These are phyloP conservation scores for Oncorhynchus kisutch DNA, from an alignment of 2,113 vertebrate species.

Conservation along the genomic window DNA sequence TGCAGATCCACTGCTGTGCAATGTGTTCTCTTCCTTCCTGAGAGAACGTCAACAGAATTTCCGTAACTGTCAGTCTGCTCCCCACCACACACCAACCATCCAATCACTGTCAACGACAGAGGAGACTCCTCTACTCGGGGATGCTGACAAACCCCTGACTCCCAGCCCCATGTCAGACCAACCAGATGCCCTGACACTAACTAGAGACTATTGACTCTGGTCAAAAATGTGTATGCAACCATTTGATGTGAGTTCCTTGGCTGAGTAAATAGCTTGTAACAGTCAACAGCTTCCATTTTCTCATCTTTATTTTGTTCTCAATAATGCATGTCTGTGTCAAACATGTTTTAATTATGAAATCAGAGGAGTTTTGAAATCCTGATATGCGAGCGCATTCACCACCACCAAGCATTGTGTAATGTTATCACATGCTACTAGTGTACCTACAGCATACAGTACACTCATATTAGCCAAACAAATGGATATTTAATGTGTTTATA, in stretches of 20 bases:
- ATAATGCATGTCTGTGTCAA: slow-evolving; percentile 60
- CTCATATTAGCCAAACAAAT: background rate
- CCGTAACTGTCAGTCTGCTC: slow-evolving; percentile 23
- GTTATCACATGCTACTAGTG: slow-evolving; percentile 28
- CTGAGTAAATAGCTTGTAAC: background rate
- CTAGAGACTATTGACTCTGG: too few species aligned
- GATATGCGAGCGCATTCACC: slow-evolving; percentile 46
- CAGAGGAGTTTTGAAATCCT: slow-evolving; percentile 26
- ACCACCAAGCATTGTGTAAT: slow-evolving; percentile 46
- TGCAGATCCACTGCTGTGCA: slow-evolving; percentile 23
- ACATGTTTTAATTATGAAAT: slow-evolving; percentile 51
- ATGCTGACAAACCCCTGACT: slow-evolving; percentile 12
- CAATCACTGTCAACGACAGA: slow-evolving; percentile 17
- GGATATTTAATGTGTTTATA: background rate
- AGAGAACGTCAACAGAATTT: slow-evolving; percentile 45
- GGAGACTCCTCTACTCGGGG: background rate
- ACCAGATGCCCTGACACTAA: background rate
- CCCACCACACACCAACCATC: slow-evolving; percentile 18
- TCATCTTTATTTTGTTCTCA: slow-evolving; percentile 59
- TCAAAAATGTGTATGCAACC: too few species aligned
- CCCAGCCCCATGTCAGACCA: background rate
- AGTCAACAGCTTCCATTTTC: slow-evolving; percentile 35
- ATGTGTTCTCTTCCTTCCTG: background rate
- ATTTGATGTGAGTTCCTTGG: too few species aligned
- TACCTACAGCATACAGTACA: slow-evolving; percentile 6